phyloP scores from a whole-genome alignment of 2,888 invertebrate genomes.

The Teleogryllus oceanicus region DNA sequence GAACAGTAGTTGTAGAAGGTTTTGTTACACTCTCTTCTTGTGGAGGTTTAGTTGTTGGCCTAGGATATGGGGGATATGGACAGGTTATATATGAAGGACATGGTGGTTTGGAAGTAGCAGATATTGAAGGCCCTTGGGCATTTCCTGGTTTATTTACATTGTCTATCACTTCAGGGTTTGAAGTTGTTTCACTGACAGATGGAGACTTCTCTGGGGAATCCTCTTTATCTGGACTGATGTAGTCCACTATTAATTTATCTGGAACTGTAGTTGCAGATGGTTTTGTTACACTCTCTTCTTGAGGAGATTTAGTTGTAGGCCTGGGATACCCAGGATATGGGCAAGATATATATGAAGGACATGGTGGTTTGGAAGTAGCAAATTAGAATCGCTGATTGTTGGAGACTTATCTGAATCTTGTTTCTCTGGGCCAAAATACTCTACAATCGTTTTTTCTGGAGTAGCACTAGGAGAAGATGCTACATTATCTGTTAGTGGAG shows the following conservation, averaged over 20 bases:
- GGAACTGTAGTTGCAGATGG: not conserved
- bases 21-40: not conserved
- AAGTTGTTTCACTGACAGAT: too few relatives aligned
- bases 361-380: not conserved
- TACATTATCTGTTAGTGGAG: not conserved
- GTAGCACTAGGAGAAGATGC: not conserved
- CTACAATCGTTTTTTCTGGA: not conserved
- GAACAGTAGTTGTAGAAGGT: not conserved
- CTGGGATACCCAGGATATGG: not conserved
- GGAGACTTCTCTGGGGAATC: not conserved
- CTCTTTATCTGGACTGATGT: not conserved
- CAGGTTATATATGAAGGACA: not conserved
- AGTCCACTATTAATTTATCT: too few relatives aligned
- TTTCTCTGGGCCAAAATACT: not conserved
- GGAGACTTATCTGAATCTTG: not conserved
- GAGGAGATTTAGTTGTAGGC: not conserved
- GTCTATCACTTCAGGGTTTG: too few relatives aligned
- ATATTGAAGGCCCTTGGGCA: not conserved
- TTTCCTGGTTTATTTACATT: not conserved
- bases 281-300: not conserved
- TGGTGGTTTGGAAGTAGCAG: not conserved
- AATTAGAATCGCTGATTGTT: not conserved
- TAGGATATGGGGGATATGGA: not conserved
- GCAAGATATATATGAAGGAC: not conserved
- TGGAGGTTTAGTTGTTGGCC: not conserved